Conservation (phyloP, 2,113 vertebrate species). For the Lontra canadensis region DNA sequence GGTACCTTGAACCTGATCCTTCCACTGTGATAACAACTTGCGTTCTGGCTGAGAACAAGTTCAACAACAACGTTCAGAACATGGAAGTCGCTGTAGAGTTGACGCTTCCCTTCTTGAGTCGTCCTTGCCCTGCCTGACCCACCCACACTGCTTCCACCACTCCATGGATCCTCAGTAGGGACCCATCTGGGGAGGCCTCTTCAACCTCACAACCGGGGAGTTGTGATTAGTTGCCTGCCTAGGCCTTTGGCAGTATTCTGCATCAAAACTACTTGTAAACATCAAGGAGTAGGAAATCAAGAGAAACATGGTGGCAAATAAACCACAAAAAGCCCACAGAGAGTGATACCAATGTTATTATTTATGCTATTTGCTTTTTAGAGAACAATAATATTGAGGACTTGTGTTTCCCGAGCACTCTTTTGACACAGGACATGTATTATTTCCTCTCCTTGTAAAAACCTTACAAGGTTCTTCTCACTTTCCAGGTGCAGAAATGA, state of each 20-base stretch:
- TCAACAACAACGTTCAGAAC: background rate
- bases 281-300: background rate
- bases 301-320: background rate
- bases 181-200: background rate
- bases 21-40: background rate
- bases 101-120: background rate
- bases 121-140: background rate
- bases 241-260: background rate
- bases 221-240: background rate
- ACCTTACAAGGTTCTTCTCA: background rate
- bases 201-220: background rate
- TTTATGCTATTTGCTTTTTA: background rate
- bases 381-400: background rate
- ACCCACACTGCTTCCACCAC: background rate
- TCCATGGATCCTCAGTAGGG: too few relatives aligned
- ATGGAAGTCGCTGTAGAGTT: accelerated
- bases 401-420: background rate
- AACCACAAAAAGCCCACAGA: background rate
- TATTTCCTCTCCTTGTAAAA: background rate
- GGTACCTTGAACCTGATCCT: background rate
- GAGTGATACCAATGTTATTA: background rate
- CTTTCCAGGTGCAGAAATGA: background rate
- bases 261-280: background rate
- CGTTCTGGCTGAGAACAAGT: background rate
- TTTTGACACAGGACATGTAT: background rate